Evolutionary conservation across 2,888 invertebrate genomes (phyloP), one percentile per base, ranked within the genome.

Genomic region (Orthosia incerta): DNA sequence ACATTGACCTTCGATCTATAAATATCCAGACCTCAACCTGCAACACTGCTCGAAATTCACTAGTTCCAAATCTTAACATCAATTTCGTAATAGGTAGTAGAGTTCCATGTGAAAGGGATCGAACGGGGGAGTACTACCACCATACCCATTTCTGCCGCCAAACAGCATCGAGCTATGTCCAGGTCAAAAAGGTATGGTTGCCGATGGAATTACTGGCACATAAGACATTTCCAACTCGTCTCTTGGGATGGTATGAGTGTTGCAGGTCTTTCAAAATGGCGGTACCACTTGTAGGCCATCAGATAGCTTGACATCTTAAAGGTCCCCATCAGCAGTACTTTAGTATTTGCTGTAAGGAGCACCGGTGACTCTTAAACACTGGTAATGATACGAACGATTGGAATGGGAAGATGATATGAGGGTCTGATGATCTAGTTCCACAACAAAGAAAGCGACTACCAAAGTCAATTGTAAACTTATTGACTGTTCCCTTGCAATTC

Each of bases 121-220:
- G 51, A 31, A n/a, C 76, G 56, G 80, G 74, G 80, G 20, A 53
- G 76, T 57, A 74, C 57, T 76, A 79, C 57, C 61, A 74, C 74
- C 74, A 39, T 62, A 56, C 39, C 75, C 56, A 46, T 13, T 74
- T 48, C 39, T n/a, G 51, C 51, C 48, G 7, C 15, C n/a, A 74
- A 57, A n/a, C 45, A 79, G 72, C 26, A 13, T 45, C 3, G 15
- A 45, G 31, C 74, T 80, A 45, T 31, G 20, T 61, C 50, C 46
- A 20, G 46, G 51, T 26, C n/a, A n/a, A 12, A 73, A 73, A 48
- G 62, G 48, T 74, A 62, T 57, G 39, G 75, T 23, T 51, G 74
- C 75, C 57, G 74, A 48, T n/a, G 0, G 63, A 39, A 59, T 74
- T 59, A 74, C 76, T 18, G 57, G 51, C 76, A 80, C 74, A 48